phyloP scores from a whole-genome alignment of 92 coral and sea anemone species.

The Palythoa grandiflora region DNA sequence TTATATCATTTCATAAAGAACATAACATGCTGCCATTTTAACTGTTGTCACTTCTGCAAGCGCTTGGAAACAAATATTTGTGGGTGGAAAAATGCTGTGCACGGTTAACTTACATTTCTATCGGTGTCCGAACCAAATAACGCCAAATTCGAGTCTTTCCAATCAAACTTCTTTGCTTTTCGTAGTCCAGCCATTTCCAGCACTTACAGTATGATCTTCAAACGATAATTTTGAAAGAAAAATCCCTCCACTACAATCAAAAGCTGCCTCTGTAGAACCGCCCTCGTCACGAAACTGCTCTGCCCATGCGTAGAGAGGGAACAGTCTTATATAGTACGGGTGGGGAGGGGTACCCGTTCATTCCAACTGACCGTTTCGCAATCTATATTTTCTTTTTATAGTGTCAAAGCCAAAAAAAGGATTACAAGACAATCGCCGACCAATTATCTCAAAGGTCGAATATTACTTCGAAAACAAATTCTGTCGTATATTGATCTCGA shows the following conservation, averaged over 20 bases:
- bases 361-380: too few relatives aligned
- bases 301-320: too few relatives aligned
- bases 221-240: background rate
- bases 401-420: too few relatives aligned
- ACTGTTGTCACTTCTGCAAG: background rate
- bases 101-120: slow-evolving; percentile 74
- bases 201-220: background rate
- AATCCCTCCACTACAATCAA: background rate
- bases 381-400: too few relatives aligned
- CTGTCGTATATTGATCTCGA: too few relatives aligned
- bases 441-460: too few relatives aligned
- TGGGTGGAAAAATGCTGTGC: too few relatives aligned
- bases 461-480: too few relatives aligned
- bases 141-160: slow-evolving; percentile 92
- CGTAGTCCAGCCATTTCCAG: slow-evolving; percentile 79
- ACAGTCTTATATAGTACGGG: too few relatives aligned
- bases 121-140: slow-evolving; percentile 90
- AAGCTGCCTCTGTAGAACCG: background rate
- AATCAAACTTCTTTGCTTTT: slow-evolving; percentile 85
- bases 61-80: background rate
- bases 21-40: background rate
- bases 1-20: background rate
- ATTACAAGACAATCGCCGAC: too few relatives aligned
- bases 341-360: too few relatives aligned
- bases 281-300: background rate